Evolutionary conservation across 2,888 invertebrate genomes (phyloP), one percentile per base, ranked within the genome.

Genomic region (Gibbula magus): DNA sequence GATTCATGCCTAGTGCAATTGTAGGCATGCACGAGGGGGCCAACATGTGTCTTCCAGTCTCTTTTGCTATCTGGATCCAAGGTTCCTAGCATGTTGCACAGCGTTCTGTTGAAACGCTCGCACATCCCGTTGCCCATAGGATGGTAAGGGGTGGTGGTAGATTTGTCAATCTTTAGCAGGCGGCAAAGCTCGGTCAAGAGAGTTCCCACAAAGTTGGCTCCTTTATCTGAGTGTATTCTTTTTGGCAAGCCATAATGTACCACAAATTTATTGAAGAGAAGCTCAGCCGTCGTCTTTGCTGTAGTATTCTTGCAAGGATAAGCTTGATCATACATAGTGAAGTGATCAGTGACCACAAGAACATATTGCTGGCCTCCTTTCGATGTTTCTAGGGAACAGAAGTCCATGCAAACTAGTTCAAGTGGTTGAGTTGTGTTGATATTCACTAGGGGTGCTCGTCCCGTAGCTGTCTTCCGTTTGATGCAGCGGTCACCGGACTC

Each of bases 1-100:
- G 76, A 3, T 7, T 54, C 54, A 29, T 76, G 2, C 20, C 29
- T 53, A 53, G 54, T 54, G 4, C 20, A 52, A 54, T 76, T 76
- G 53, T 76, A 76, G 4, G 76, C 76, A 52, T 76, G 76, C 2
- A 76, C 76, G 3, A 76, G n/a, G 4, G 53, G 29, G 22, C 7
- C 53, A 18, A 76, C 20, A 22, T 76, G 20, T 4, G 20, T 7
- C 8, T 76, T 76, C 53, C 76, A 76, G 53, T 76, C 32, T 25
- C 3, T 4, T 29, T 76, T 76, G 7, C 53, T 4, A 10, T 76
- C 29, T n/a, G 20, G 2, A 3, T 76, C 32, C 20, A 76, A 29
- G 2, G 76, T 76, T 53, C 53, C 76, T 4, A 54, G 32, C 76
- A 74, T 74, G 18, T 74, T 45, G 2, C 5, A 45, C 20, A 74